Conservation (phyloP, 2,888 invertebrate genomes). For the Pammene aurita region DNA sequence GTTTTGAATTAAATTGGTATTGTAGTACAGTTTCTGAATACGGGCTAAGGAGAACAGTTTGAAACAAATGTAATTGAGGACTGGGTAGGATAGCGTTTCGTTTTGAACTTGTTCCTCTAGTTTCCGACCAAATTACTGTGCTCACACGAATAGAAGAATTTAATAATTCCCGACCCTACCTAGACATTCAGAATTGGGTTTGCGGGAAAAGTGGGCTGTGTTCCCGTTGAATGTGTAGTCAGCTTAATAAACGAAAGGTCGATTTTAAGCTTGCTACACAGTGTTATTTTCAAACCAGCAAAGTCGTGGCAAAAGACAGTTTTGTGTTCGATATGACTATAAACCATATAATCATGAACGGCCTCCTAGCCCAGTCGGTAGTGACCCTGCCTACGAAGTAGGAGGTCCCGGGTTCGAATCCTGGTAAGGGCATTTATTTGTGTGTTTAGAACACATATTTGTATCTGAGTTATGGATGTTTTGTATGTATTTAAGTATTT, state of each 20-base stretch:
- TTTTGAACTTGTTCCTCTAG: conserved; percentile 19
- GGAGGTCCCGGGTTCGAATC: no score
- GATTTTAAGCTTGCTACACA: neutral
- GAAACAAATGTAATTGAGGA: conserved; percentile 27
- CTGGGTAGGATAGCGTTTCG: conserved; percentile 10
- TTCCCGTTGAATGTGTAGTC: neutral
- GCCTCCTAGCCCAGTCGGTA: no score
- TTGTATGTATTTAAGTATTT: no score
- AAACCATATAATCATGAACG: no score
- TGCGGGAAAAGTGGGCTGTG: neutral
- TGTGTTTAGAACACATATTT: no score
- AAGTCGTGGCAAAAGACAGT: no score
- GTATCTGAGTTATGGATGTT: no score
- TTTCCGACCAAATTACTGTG: conserved; percentile 22
- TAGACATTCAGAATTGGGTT: neutral
- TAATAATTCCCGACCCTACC: neutral
- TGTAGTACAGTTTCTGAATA: neutral
- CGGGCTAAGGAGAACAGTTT: conserved; percentile 4
- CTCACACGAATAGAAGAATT: conserved; percentile 9
- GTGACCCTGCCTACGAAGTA: no score
- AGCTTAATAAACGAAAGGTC: neutral
- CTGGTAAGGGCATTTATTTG: no score
- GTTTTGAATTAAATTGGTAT: no score
- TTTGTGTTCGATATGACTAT: no score
- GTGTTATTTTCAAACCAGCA: no score